Conservation (phyloP, 2,888 invertebrate species). For the Hypena proboscidalis region DNA sequence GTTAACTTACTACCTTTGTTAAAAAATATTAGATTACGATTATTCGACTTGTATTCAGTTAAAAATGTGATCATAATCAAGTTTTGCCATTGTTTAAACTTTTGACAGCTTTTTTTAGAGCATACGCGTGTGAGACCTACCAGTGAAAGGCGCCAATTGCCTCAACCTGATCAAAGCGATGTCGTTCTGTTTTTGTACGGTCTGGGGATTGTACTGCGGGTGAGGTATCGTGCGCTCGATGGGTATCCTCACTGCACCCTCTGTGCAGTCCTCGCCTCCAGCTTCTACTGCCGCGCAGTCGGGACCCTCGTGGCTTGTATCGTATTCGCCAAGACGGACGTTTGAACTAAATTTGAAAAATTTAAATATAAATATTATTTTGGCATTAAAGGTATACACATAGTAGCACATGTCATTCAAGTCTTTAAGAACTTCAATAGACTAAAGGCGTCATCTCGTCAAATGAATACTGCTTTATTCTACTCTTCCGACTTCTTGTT, state of each 20-base stretch:
- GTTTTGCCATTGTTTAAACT: too few relatives aligned
- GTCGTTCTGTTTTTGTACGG: slow-evolving; percentile 10
- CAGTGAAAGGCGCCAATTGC: slow-evolving; percentile 21
- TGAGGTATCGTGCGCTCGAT: slow-evolving; percentile 26
- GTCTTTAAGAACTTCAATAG: not conserved
- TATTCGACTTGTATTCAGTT: too few relatives aligned
- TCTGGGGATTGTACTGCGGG: slow-evolving; percentile 5
- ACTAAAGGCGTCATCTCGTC: not conserved
- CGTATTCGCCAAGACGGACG: slow-evolving; percentile 15
- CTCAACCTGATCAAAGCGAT: slow-evolving; percentile 26
- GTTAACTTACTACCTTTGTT: too few relatives aligned
- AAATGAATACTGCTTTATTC: too few relatives aligned
- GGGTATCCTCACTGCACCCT: slow-evolving; percentile 10
- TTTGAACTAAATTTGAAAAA: slow-evolving; percentile 4
- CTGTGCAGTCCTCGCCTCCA: slow-evolving; percentile 10
- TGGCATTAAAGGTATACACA: too few relatives aligned
- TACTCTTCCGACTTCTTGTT: too few relatives aligned
- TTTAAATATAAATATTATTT: not conserved
- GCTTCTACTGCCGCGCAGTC: slow-evolving; percentile 4
- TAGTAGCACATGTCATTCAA: too few relatives aligned
- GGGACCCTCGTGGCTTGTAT: slow-evolving; percentile 10
- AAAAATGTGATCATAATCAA: too few relatives aligned
- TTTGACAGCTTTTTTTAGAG: too few relatives aligned
- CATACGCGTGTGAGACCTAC: slow-evolving; percentile 4
- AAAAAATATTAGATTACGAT: not conserved